These are phyloP conservation scores for Chrysolina oricalcia DNA, from an alignment of 2,888 invertebrate species.

Conservation along the genomic window DNA sequence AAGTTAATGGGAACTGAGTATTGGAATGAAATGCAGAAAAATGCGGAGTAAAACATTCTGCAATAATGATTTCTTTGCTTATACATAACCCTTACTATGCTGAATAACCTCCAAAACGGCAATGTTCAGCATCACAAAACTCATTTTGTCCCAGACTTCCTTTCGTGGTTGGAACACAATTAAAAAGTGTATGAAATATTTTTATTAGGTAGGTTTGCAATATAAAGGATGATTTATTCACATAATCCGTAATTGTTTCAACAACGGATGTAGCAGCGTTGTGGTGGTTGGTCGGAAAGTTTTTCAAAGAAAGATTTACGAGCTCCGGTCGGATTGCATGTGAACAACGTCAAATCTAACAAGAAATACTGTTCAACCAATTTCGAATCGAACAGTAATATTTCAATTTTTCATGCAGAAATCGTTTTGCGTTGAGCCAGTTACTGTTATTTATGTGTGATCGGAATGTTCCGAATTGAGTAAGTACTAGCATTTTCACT, in stretches of 20 bases:
- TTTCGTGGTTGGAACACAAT: slow-evolving; percentile 4
- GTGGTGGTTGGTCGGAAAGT: slow-evolving; percentile 1
- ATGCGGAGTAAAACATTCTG: too few relatives aligned
- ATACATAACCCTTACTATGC: neutral
- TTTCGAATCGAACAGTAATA: slow-evolving; percentile 6
- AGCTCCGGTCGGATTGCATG: slow-evolving; percentile 5
- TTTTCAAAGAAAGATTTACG: slow-evolving; percentile 1
- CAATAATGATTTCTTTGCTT: too few relatives aligned
- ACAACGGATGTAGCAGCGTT: neutral
- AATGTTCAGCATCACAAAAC: neutral
- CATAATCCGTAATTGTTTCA: slow-evolving; percentile 11
- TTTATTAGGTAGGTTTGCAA: slow-evolving; percentile 8
- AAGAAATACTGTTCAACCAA: neutral
- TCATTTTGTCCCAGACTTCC: neutral
- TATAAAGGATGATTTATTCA: slow-evolving; percentile 11
- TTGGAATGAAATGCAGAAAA: too few relatives aligned
- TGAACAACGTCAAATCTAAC: neutral
- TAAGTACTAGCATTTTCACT: neutral
- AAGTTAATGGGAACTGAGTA: too few relatives aligned
- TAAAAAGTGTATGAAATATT: slow-evolving; percentile 16
- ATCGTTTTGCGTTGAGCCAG: neutral
- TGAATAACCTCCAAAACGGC: neutral
- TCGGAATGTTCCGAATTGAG: neutral
- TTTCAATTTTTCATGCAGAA: slow-evolving; percentile 12
- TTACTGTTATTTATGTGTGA: neutral